Base-by-base conservation (phyloP, 2,888 invertebrate species). In the Pollenia amentaria region DNA sequence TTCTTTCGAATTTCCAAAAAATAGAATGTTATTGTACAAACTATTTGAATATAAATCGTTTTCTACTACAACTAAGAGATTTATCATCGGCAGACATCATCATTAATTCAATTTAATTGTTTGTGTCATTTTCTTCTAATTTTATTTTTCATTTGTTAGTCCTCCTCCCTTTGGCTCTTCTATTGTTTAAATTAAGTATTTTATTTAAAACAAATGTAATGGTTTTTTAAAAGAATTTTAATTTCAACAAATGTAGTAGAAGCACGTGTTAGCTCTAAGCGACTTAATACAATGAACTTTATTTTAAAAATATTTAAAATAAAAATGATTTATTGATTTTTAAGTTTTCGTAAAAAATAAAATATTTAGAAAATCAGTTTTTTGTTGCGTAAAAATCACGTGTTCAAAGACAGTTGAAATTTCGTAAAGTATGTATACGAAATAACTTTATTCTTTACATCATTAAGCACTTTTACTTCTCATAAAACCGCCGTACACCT, bases 61-160 rank as follows among this genome's bases (percentile, higher is more conserved):
- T 40, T n/a, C n/a, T 38, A 60, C 9, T 40, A 60, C 29, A 40
- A 9, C 9, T 29, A 29, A 0, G 4, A 62, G 38, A 40, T 40
- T 62, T 62, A 62, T 62, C n/a, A 9, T n/a, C n/a, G 40, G 40
- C 38, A 62, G 38, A 62, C 60, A 40, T 62, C 40, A 62, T 62
- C 60, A 38, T 62, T 38, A n/a, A 60, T 60, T n/a, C 38, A 60
- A 60, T 38, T 62, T 62, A 62, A 62, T 62, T 62, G n/a, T 60
- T 40, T 40, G 38, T n/a, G 40, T 38, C n/a, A 7, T 62, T 62
- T 62, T n/a, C 10, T 51, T 9, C 0, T 18, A 29, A 11, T 10
- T 40, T 62, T 62, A 29, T 29, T 57, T 12, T 40, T 60, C 9
- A 8, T 21, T 21, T 55, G 11, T 18, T 55, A 18, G 3, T 40